Conservation (phyloP, 2,888 invertebrate genomes). For the Drosophila tanythrix region DNA sequence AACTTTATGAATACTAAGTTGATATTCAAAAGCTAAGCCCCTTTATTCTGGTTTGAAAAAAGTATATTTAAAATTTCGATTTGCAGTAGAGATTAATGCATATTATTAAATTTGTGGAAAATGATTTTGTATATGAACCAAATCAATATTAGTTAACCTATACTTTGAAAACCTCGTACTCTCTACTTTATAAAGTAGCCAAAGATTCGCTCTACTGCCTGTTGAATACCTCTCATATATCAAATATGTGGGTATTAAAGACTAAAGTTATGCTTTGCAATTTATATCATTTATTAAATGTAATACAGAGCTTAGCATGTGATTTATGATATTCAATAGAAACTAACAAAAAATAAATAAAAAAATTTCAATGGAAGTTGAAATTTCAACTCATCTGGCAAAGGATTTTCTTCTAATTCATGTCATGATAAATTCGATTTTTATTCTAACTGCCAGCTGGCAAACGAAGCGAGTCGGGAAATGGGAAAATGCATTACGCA, state of each 20-base stretch:
- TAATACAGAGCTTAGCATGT: conserved; percentile 23
- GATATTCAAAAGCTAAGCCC: not conserved
- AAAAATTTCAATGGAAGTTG: not conserved
- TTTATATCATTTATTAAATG: conserved; percentile 10
- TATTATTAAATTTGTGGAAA: not conserved
- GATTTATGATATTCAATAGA: conserved; percentile 31
- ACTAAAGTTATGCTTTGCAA: not conserved
- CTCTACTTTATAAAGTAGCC: not conserved
- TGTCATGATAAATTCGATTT: conserved; percentile 20
- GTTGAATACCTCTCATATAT: not conserved
- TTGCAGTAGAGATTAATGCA: not conserved
- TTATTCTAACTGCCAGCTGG: conserved; percentile 28
- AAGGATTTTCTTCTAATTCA: conserved; percentile 15
- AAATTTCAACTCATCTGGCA: conserved; percentile 14
- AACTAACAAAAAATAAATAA: not conserved
- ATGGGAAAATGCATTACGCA: conserved; percentile 20
- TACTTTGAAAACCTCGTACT: not conserved
- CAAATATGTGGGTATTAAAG: not conserved
- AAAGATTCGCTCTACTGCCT: not conserved
- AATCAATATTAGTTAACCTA: not conserved
- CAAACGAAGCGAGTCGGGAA: not conserved
- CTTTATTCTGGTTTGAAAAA: not conserved
- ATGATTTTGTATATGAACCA: not conserved
- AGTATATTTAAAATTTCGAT: not conserved
- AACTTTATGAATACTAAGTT: not conserved